Evolutionary conservation across 2,113 vertebrate genomes (phyloP), one percentile per base, ranked within the genome.

Genomic region (human (Homo sapiens)): DNA sequence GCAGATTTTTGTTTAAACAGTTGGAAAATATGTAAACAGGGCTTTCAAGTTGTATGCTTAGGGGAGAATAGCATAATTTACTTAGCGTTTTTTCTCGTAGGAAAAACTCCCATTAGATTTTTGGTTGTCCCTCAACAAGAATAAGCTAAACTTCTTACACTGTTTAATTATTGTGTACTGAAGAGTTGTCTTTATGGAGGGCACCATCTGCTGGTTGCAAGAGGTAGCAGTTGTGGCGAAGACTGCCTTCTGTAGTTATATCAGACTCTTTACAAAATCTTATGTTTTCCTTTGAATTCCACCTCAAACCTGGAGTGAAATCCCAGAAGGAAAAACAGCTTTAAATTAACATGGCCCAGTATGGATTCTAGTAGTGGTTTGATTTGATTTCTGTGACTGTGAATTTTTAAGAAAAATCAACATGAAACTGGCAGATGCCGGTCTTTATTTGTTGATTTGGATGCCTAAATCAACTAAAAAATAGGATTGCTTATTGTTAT

Each of bases 181-280:
- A 81, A 89, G 40, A 80, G 68, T 97, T 96, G 59, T 95, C 85
- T 96, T 97, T 97, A 93, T 91, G 86, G 88, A 97, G 94, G 89
- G 93, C 96, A 87, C 96, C 97, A 96, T 84, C 97, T 98, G 94
- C 97, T 97, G 97, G 97, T 91, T 93, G 1, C 85, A 32, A 80
- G 38, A 89, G 78, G 97, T 94, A 85, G 83, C 23, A 0, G 66
- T 91, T 64, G 22, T 91, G 73, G 78, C 52, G 82, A 90, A 92
- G 50, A 43, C 79, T 92, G 22, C 55, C 32, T 90, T 90, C 43
- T 90, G 35, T 18, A 79, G 40, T 92, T 81, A 30, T 18, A 45
- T 18, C 8, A 68, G 68, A 80, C 3, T 85, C 48, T 57, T 87
- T 2, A 66, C 14, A 92, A 66, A 80, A 43, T 61, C 55, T 78